Evolutionary conservation across 2,888 invertebrate species (phyloP).

Genomic region (Cosmia pyralina): DNA sequence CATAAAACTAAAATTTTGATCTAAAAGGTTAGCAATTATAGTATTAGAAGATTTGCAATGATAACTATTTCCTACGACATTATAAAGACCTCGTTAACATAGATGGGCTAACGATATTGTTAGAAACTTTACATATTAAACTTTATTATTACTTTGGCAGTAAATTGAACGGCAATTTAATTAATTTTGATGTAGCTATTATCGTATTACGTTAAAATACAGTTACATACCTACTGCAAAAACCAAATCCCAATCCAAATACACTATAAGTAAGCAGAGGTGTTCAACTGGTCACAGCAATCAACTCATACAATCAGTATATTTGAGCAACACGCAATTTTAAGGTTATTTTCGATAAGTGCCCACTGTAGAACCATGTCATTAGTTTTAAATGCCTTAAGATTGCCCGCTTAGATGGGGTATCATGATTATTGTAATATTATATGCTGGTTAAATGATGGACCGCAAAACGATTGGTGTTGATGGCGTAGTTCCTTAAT

Average conservation of each 20-base stretch:
- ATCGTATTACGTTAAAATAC: not conserved
- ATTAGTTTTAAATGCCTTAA: constrained; percentile 61
- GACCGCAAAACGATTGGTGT: constrained; percentile 29
- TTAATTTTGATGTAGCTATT: not conserved
- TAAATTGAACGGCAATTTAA: not conserved
- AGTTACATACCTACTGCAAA: too few relatives aligned
- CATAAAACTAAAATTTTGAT: not conserved
- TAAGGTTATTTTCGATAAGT: constrained; percentile 54
- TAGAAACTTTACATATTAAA: constrained; percentile 3
- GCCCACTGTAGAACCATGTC: constrained; percentile 34
- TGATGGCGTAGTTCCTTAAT: constrained; percentile 27
- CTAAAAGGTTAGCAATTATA: constrained; percentile 4
- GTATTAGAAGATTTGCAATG: not conserved
- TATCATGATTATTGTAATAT: constrained; percentile 53
- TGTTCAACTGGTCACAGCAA: constrained; percentile 12
- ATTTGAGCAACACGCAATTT: constrained; percentile 51
- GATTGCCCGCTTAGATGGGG: constrained; percentile 39
- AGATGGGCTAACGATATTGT: constrained; percentile 2
- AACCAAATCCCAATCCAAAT: not conserved
- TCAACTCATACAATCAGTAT: constrained; percentile 8
- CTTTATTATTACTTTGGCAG: not conserved
- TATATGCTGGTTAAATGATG: constrained; percentile 42
- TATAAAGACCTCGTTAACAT: constrained; percentile 18
- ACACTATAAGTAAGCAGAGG: not conserved
- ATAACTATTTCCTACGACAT: constrained; percentile 3